Percentiles rank a stretch among this genome's conserved stretches.
phyloP scores from a whole-genome alignment of 2,888 invertebrate species.

The Laothoe populi region DNA sequence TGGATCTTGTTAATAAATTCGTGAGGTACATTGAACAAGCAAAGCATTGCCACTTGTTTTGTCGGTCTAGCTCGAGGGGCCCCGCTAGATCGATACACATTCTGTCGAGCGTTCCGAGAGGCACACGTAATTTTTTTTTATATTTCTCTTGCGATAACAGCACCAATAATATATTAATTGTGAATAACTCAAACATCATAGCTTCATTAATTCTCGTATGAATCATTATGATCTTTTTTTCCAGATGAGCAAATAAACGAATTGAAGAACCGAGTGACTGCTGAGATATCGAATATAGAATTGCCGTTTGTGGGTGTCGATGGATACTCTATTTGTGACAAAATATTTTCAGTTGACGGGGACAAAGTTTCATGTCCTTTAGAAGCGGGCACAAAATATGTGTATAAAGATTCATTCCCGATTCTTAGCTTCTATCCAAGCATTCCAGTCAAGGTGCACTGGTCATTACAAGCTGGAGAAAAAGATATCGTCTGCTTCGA shows the following conservation, averaged over 20 bases:
- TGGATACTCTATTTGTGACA: conserved; percentile 87
- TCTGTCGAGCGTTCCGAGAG: no score
- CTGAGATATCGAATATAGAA: conserved; percentile 85
- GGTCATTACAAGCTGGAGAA: conserved; percentile 81
- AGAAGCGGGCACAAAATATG: conserved; percentile 87
- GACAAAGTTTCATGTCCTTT: conserved; percentile 88
- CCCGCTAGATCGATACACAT: no score
- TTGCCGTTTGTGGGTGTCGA: conserved; percentile 92
- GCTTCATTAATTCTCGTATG: no score
- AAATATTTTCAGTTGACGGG: conserved; percentile 84
- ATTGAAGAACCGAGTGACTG: conserved; percentile 86
- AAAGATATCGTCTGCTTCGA: conserved; percentile 87
- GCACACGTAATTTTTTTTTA: no score
- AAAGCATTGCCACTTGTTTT: no score
- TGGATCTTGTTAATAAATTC: no score
- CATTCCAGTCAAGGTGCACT: conserved; percentile 85
- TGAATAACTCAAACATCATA: no score
- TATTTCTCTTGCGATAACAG: no score
- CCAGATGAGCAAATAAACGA: conserved; percentile 80
- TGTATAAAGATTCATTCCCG: conserved; percentile 87
- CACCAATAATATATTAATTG: no score
- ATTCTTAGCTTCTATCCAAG: conserved; percentile 81
- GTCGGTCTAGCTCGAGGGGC: no score
- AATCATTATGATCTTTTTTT: conserved; percentile 43
- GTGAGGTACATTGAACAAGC: no score